Evolutionary conservation across 1,140 invertebrate species (phyloP).

Genomic region (Archivesica marissinica): DNA sequence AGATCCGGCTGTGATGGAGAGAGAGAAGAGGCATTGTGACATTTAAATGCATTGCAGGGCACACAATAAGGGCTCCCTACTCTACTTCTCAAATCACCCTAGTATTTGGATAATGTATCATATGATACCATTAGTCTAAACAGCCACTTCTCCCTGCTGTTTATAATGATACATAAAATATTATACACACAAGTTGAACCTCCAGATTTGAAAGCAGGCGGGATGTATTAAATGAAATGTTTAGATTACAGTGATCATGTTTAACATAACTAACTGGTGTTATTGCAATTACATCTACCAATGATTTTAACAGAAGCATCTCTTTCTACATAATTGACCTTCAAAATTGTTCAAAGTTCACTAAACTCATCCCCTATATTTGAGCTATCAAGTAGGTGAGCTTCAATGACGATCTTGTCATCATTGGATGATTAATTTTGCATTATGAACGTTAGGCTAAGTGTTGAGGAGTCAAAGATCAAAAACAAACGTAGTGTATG

Average conservation of each 20-base stretch:
- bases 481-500: too few relatives aligned
- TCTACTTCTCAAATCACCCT: too few relatives aligned
- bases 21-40: too few relatives aligned
- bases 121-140: too few relatives aligned
- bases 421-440: neutral
- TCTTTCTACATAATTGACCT: constrained; percentile 6
- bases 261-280: neutral
- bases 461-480: constrained; percentile 14
- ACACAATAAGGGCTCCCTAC: too few relatives aligned
- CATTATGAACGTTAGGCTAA: neutral
- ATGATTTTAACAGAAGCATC: neutral
- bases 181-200: too few relatives aligned
- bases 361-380: neutral
- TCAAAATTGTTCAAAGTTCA: neutral
- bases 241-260: neutral
- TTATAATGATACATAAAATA: too few relatives aligned
- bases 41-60: too few relatives aligned
- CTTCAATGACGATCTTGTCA: neutral
- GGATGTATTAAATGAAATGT: neutral
- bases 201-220: constrained; percentile 9
- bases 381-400: neutral
- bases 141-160: too few relatives aligned
- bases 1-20: too few relatives aligned
- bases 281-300: constrained; percentile 3
- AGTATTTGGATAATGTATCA: too few relatives aligned